These are phyloP conservation scores for Cerastis rubricosa DNA, from an alignment of 2,888 invertebrate genomes.

Conservation along the genomic window DNA sequence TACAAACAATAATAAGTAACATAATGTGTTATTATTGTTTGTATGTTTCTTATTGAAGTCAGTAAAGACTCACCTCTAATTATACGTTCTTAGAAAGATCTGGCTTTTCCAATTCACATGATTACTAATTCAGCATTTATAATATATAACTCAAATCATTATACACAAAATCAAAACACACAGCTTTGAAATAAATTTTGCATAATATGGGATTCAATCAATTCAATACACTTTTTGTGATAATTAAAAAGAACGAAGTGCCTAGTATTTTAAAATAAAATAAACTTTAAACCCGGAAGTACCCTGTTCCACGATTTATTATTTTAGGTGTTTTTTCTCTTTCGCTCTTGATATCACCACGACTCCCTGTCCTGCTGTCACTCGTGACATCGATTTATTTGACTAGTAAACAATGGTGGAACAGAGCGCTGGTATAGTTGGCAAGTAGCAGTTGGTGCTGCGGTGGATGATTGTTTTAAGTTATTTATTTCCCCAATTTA, in stretches of 20 bases:
- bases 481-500: constrained; percentile 45
- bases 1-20: too few relatives aligned
- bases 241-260: too few relatives aligned
- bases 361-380: constrained; percentile 31
- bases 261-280: background rate
- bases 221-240: too few relatives aligned
- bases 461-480: constrained; percentile 18
- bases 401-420: constrained; percentile 33
- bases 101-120: background rate
- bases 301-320: constrained; percentile 20
- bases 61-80: too few relatives aligned
- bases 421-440: constrained; percentile 25
- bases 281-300: background rate
- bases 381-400: constrained; percentile 42
- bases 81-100: too few relatives aligned
- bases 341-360: background rate
- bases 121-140: background rate
- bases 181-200: background rate
- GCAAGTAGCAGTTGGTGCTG: constrained; percentile 19
- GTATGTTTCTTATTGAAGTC: too few relatives aligned
- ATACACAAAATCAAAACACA: background rate
- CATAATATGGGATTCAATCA: too few relatives aligned
- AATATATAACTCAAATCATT: too few relatives aligned
- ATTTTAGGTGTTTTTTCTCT: background rate
- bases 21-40: background rate